These are phyloP conservation scores for Pocillopora grandis DNA, from an alignment of 92 coral and sea anemone genomes.

Conservation along the genomic window DNA sequence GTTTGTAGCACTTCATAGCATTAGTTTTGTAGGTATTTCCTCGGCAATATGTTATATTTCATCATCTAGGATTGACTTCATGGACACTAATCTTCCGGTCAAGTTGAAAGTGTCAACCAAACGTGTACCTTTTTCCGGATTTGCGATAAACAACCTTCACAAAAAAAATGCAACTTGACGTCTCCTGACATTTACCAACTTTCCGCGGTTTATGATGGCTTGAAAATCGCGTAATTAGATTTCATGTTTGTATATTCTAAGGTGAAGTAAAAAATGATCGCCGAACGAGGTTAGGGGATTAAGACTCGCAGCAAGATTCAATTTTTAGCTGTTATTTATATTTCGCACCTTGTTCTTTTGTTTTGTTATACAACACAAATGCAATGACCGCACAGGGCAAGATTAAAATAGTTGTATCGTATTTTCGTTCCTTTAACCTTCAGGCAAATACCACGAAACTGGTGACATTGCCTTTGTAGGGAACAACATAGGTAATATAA, in stretches of 20 bases:
- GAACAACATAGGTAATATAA: background rate
- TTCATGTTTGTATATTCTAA: slow-evolving; percentile 30
- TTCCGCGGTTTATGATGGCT: slow-evolving; percentile 12
- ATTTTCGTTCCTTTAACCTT: slow-evolving; percentile 7
- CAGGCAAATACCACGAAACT: slow-evolving; percentile 38
- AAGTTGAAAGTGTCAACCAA: slow-evolving; percentile 6
- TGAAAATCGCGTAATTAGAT: slow-evolving; percentile 30
- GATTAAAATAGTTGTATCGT: slow-evolving; percentile 13
- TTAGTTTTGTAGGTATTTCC: slow-evolving; percentile 18
- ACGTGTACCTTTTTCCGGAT: slow-evolving; percentile 13
- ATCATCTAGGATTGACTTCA: background rate
- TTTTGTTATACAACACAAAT: slow-evolving; percentile 3
- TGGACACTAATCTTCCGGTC: background rate
- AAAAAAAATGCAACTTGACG: background rate
- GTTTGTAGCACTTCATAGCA: slow-evolving; percentile 34
- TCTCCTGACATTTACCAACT: slow-evolving; percentile 28
- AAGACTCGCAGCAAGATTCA: slow-evolving; percentile 6
- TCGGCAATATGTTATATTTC: slow-evolving; percentile 19
- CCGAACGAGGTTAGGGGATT: background rate
- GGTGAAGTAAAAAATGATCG: slow-evolving; percentile 16
- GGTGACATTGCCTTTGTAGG: background rate
- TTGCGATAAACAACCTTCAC: background rate
- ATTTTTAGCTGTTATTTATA: background rate
- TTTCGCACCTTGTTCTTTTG: slow-evolving; percentile 1
- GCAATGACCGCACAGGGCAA: background rate